Evolutionary conservation across 1,140 invertebrate genomes (phyloP).

Genomic region (Delia radicum): DNA sequence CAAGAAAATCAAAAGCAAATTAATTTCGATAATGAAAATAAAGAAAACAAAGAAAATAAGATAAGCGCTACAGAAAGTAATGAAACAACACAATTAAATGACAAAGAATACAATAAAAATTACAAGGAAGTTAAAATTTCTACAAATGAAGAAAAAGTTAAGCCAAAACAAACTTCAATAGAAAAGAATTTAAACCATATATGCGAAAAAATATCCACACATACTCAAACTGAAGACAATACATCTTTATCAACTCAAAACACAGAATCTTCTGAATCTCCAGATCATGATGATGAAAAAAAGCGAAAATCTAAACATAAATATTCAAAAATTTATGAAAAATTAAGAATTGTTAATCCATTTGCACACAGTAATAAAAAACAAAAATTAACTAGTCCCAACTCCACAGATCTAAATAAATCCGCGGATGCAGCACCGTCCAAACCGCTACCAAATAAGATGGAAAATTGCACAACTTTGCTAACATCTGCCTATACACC

Average conservation of each 20-base stretch:
- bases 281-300: conserved; percentile 31
- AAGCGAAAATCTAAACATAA: conserved; percentile 46
- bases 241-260: not conserved
- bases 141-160: no score
- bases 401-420: not conserved
- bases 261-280: not conserved
- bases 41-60: no score
- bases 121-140: no score
- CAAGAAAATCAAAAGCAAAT: no score
- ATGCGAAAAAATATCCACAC: no score
- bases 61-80: no score
- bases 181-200: no score
- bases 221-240: no score
- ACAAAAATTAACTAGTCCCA: conserved; percentile 24
- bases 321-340: conserved; percentile 50
- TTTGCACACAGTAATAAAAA: conserved; percentile 34
- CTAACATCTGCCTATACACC: not conserved
- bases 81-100: no score
- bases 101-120: no score
- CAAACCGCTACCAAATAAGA: not conserved
- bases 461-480: not conserved
- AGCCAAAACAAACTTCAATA: no score
- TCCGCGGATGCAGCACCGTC: not conserved
- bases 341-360: conserved; percentile 41
- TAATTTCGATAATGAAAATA: no score